Base-by-base conservation (phyloP, 2,113 vertebrate species). In the Pipa parva region DNA sequence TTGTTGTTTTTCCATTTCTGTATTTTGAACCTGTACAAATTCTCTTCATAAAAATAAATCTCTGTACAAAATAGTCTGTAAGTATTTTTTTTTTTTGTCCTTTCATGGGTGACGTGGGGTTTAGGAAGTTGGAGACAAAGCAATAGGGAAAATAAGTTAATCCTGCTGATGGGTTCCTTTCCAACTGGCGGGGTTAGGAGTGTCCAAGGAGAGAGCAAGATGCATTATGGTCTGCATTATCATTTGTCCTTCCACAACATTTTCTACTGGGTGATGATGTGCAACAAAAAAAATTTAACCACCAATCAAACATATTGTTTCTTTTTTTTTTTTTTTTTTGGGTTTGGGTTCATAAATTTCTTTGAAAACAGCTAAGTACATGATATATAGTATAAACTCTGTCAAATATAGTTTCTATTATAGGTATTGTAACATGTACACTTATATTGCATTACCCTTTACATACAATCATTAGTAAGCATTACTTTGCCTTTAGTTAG, bases 41-140 rank as follows among this genome's bases (percentile, higher is more conserved):
- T 91, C 90, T 90, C 87, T 88, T 87, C 93, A 99, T 93, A 98
- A 99, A 98, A 99, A 99, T 99, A 99, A 95, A 99, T 96, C 94
- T 99, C 96, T 99, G 93, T 99, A 98, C 96, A 99, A 99, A 99
- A 91, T 79, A 82, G 75, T 85, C 77, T 81, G 75, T 61, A 42
- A 42, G 73, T 78, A 81, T 76, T 42, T 15, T 75, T 75, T n/a
- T n/a, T 77, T 79, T 84, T 80, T 82, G 78, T 84, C 48, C 72
- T 71, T 79, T 74, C 42, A 20, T 54, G 72, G 71, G 74, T 81
- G 76, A 73, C 62, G 4, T 48, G 66, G 71, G 63, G 64, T 29
- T 25, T 28, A 29, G 75, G 26, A 27, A 52, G 39, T 70, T 27
- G 59, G 26, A 50, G 51, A 29, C 46, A 51, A n/a, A 59, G 54